Evolutionary conservation across 2,797 vertebrate genomes (phyloP), one percentile per base, ranked within the genome.

Genomic region (Aeoliscus strigatus): DNA sequence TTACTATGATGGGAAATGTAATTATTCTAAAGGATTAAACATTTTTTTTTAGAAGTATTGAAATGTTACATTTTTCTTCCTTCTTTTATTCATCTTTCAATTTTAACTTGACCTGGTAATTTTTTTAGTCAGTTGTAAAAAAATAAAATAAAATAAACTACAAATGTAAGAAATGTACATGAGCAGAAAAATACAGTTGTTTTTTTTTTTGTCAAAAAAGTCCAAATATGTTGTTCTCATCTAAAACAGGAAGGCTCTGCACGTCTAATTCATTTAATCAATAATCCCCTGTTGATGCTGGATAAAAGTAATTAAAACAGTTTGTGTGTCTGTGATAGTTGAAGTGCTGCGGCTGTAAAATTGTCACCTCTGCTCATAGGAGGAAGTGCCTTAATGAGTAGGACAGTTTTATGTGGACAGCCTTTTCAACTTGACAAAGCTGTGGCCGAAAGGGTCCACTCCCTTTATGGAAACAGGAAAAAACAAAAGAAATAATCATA

Each of bases 331-430:
- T 49, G 56, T 66, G 82, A 86, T 78, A 70, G 83, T 71, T 77
- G 75, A 82, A 82, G 79, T 80, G 73, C 65, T 33, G 83, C 75
- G 83, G 81, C 86, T 70, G 70, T 96, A 93, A 94, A 93, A 91
- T 93, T 92, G 90, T 93, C 89, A 81, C 89, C 88, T 90, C 69
- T 5, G 21, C 88, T 90, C 90, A 82, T 82, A 73, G 75, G 85
- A 90, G 88, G 89, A 92, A 91, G 84, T 85, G 48, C 51, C 80
- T 52, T 88, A 91, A 90, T 83, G 86, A 92, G 87, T 67, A 59
- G 86, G 90, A 90, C 90, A 88, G 82, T 79, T 92, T 91, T 90
- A 92, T 87, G 77, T 86, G 80, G 73, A 73, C 58, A 27, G 80
- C 43, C 53, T 86, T 93, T 91, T 92, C 14, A 13, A 13, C 16